Conservation (phyloP, 2,113 vertebrate genomes). For the Phrynosoma blainvillii region DNA sequence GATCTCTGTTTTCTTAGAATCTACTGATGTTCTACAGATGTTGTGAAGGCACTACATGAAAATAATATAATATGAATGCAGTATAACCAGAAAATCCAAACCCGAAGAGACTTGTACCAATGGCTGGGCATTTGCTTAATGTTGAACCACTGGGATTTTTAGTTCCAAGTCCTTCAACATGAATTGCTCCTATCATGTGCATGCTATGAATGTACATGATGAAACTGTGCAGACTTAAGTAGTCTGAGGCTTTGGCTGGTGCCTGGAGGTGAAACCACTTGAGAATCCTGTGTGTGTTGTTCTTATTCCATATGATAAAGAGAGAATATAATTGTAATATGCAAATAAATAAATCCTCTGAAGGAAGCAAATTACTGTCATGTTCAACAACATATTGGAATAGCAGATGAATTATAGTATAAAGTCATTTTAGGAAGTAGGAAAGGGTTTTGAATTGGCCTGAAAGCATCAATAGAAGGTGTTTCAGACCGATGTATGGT, state of each 20-base stretch:
- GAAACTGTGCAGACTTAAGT: too few relatives aligned
- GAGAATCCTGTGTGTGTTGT: not conserved
- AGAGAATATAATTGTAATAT: not conserved
- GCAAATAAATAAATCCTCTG: not conserved
- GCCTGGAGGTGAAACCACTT: not conserved
- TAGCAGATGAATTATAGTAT: not conserved
- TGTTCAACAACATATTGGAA: too few relatives aligned
- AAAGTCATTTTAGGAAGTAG: not conserved
- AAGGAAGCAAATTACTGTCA: too few relatives aligned
- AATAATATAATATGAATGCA: not conserved
- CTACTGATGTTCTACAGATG: not conserved
- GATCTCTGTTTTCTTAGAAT: constrained; percentile 5
- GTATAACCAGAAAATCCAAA: too few relatives aligned
- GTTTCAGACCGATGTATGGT: not conserved
- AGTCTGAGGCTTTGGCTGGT: too few relatives aligned
- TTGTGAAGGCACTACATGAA: not conserved
- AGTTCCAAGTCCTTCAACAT: not conserved
- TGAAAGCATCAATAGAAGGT: not conserved
- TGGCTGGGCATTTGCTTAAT: not conserved
- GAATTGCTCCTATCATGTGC: too few relatives aligned
- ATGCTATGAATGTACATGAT: too few relatives aligned
- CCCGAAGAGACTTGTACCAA: not conserved
- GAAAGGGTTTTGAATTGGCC: too few relatives aligned
- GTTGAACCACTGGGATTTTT: not conserved
- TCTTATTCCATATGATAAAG: not conserved